Conservation (phyloP, 2,888 invertebrate genomes). For the Piscicola geometra region DNA sequence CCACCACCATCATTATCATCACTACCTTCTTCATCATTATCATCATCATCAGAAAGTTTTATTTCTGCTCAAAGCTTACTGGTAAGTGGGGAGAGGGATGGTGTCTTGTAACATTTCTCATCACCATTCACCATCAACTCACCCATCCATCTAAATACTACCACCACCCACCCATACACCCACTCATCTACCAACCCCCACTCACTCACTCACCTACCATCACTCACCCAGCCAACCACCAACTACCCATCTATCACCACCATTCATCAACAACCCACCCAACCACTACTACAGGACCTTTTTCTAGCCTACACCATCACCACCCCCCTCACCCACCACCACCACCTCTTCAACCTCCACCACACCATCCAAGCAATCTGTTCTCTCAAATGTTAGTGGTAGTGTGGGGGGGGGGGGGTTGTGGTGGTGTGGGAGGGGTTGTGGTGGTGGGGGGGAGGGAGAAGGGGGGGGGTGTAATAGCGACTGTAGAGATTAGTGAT, state of each 20-base stretch:
- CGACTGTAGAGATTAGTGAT: too few relatives aligned
- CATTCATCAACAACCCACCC: too few relatives aligned
- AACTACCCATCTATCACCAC: too few relatives aligned
- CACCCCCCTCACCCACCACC: neutral
- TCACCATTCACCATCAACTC: neutral
- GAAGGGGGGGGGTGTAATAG: too few relatives aligned
- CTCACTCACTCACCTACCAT: too few relatives aligned
- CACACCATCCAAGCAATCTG: neutral
- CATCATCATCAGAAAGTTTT: conserved; percentile 8
- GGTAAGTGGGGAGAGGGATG: too few relatives aligned
- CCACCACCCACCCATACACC: neutral
- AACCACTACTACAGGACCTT: conserved; percentile 23
- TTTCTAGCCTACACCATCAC: neutral
- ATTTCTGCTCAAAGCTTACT: too few relatives aligned
- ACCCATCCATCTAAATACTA: neutral
- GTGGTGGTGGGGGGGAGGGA: too few relatives aligned
- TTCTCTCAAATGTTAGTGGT: neutral
- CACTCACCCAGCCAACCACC: too few relatives aligned
- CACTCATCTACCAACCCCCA: neutral
- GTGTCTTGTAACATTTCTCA: neutral
- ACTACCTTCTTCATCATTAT: conserved; percentile 12
- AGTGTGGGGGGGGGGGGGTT: too few relatives aligned
- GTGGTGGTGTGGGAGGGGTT: too few relatives aligned
- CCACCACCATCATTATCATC: conserved; percentile 11
- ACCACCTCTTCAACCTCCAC: neutral